Base-by-base conservation (phyloP, 2,888 invertebrate species). In the Philereme transversata region DNA sequence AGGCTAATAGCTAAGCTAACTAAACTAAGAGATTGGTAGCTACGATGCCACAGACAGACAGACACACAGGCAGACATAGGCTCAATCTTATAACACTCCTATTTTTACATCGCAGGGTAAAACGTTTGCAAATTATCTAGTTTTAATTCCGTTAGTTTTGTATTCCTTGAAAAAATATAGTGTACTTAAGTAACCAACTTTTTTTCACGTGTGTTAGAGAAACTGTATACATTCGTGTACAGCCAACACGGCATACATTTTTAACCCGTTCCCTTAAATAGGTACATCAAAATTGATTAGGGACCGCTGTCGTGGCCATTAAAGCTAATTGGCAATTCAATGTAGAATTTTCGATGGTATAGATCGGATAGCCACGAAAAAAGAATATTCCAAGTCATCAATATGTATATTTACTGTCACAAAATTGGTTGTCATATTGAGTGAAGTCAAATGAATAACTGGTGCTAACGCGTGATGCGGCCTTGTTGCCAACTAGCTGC, bases 251-350 rank as follows among this genome's bases (percentile, higher is more conserved):
- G 22, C 40, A 49, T 53, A 7, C 44, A 49, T 53, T 46, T 53
- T 47, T 48, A 40, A 60, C 51, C 44, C 7, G 38, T 45, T 44
- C 11, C 35, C 48, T 34, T 38, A 36, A 47, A 62, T 47, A 50
- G 50, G 33, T 46, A 59, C 50, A 60, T 50, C 77, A 74, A 83
- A 82, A 82, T 83, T 82, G 64, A 73, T 80, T 79, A 82, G 77
- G 76, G 74, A 74, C 61, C 77, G 77, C 68, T 66, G 81, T 86
- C 83, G 81, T 88, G 88, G 89, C 86, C 88, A 90, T 90, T 84
- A 86, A 80, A 81, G 81, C 85, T 88, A 84, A 88, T 88, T 87
- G 87, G 84, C 86, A 77, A 79, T 82, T 76, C 79, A 79, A 82
- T 83, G 81, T 64, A 63, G 51, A 63, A 58, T 59, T 57, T 83